Base-by-base conservation (phyloP, 1,140 invertebrate genomes). In the Eumaeus atala region DNA sequence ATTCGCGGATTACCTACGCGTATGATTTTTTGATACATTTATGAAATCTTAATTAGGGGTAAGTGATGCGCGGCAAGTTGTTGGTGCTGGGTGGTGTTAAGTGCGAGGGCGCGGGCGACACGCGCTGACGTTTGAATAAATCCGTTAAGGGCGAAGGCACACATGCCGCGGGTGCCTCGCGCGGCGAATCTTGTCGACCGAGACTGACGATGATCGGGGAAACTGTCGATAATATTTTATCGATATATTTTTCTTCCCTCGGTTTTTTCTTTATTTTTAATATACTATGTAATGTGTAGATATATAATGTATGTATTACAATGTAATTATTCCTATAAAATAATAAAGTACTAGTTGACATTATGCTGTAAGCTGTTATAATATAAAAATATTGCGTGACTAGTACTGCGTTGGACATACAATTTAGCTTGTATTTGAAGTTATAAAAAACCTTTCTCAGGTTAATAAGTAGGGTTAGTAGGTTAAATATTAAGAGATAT, bases 131-230 rank as follows among this genome's bases (percentile, higher is more conserved):
- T 77, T 74, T 71, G 68, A 74, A 77, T 78, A 85, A 85, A 85
- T 83, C 82, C 78, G 79, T 85, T 85, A 85, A 74, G 74, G 66
- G 69, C 59, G 64, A 53, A 58, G 55, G 59, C 62, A 65, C 80
- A 84, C 80, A 86, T 84, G 82, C 77, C 69, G 65, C 67, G 64
- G 59, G 63, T 62, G 51, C 60, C 55, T 61, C 69, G 48, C 44
- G 44, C 49, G 17, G 51, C 65, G 66, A 75, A 78, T 80, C 77
- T 78, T 78, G 70, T 68, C 74, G 70, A 72, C 67, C 65, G 65
- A 74, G 67, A 71, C 66, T 72, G 55, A 70, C 40, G 14, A 28
- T 2, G 21, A 28, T 28, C 40, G 38, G 77, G 75, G 70, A 55
- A 21, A 54, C 42, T 59, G 51, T 66, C 64, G 66, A 72, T 64